Evolutionary conservation across 2,113 vertebrate genomes (phyloP).

Genomic region (Rhineura floridana): DNA sequence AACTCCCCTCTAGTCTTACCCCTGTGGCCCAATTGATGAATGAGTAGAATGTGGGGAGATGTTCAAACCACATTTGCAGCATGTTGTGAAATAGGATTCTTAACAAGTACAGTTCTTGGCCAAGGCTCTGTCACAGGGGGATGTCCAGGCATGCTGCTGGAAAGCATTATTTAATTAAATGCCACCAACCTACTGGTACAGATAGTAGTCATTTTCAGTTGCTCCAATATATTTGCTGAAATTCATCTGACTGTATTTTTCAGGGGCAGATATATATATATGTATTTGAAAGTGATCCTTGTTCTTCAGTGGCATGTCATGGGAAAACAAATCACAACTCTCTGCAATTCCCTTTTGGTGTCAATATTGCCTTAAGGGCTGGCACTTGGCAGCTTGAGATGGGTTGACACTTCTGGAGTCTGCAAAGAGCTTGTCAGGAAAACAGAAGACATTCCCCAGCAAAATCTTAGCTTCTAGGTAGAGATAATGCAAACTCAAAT

Average conservation of each 20-base stretch:
- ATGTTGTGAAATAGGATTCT: background rate
- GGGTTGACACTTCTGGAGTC: background rate
- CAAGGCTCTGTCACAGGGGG: too few species aligned
- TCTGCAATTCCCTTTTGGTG: background rate
- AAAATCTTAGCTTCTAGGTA: conserved; percentile 12
- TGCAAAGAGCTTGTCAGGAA: background rate
- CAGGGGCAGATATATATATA: background rate
- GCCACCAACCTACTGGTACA: background rate
- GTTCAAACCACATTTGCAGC: background rate
- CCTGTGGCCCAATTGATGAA: background rate
- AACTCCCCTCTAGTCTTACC: background rate
- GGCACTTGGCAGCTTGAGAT: background rate
- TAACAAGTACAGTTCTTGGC: background rate
- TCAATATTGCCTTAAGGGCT: background rate
- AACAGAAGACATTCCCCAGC: background rate
- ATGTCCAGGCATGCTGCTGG: background rate
- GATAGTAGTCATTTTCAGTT: background rate
- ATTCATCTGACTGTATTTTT: background rate
- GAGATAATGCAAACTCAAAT: background rate
- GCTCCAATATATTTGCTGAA: background rate
- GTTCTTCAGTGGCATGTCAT: too few species aligned
- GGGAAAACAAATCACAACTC: background rate
- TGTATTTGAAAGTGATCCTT: background rate
- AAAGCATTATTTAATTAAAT: background rate
- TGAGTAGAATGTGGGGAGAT: background rate